Evolutionary conservation across 1,140 invertebrate species (phyloP).

Genomic region (Megalonaias nervosa): DNA sequence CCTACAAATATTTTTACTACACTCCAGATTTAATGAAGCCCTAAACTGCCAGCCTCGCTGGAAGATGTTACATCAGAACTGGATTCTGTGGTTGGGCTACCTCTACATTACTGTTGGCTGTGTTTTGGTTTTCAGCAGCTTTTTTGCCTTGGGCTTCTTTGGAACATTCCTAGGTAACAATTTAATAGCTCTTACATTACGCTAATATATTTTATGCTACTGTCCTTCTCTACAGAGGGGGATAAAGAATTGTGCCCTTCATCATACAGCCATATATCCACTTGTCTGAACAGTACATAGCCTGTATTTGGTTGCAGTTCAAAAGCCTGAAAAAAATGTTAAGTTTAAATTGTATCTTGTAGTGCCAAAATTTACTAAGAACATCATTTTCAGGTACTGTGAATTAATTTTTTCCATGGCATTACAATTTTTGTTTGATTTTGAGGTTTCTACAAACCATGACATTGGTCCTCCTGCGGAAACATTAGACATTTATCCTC

Average conservation of each 20-base stretch:
- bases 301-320: background rate
- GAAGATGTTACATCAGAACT: slow-evolving; percentile 43
- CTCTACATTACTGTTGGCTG: slow-evolving; percentile 40
- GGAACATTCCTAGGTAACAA: slow-evolving; percentile 55
- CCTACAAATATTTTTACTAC: background rate
- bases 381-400: too few species aligned
- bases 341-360: background rate
- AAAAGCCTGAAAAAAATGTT: background rate
- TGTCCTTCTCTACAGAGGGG: background rate
- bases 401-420: too few species aligned
- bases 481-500: too few species aligned
- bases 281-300: background rate
- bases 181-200: background rate
- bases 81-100: slow-evolving; percentile 47
- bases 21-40: slow-evolving; percentile 46
- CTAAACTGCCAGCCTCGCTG: slow-evolving; percentile 50
- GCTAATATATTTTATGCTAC: background rate
- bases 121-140: slow-evolving; percentile 51
- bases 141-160: slow-evolving; percentile 49
- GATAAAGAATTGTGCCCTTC: background rate
- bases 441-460: too few species aligned
- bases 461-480: too few species aligned
- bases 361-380: background rate
- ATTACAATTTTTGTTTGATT: too few species aligned
- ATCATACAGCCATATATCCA: background rate